Evolutionary conservation across 2,113 vertebrate species (phyloP).

Genomic region (Catharus fuscescens): DNA sequence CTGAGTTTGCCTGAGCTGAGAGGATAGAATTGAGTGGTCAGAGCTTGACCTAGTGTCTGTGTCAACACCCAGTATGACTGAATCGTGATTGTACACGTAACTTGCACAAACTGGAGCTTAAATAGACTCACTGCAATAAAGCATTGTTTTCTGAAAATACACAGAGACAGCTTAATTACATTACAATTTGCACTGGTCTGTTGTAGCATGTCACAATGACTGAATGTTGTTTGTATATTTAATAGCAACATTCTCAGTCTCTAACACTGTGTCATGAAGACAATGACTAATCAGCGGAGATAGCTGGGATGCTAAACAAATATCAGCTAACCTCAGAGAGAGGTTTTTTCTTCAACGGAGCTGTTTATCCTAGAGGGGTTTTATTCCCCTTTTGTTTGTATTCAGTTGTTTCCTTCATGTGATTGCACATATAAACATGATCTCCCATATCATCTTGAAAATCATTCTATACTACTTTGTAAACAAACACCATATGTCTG

Average conservation of each 20-base stretch:
- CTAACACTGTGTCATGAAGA: not conserved
- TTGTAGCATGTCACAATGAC: not conserved
- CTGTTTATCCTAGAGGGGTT: conserved; percentile 57
- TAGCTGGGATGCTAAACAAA: conserved; percentile 20
- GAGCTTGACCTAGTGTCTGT: not conserved
- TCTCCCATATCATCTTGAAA: conserved; percentile 65
- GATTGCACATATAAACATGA: conserved; percentile 58
- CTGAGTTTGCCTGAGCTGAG: not conserved
- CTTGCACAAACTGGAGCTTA: not conserved
- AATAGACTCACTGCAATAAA: not conserved
- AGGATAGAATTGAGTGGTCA: not conserved
- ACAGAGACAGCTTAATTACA: not conserved
- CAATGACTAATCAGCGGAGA: not conserved
- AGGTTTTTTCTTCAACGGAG: conserved; percentile 47
- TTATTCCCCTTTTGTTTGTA: conserved; percentile 34
- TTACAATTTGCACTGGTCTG: not conserved
- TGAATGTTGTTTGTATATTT: not conserved
- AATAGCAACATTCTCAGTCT: not conserved
- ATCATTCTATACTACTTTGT: conserved; percentile 48
- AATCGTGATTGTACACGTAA: not conserved
- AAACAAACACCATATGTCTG: conserved; percentile 56
- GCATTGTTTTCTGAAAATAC: not conserved
- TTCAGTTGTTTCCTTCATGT: conserved; percentile 67
- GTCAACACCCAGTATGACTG: not conserved
- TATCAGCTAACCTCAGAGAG: conserved; percentile 42